Evolutionary conservation across 2,888 invertebrate species (phyloP), one percentile per base, ranked within the genome.

Genomic region (Coelinius sp.): DNA sequence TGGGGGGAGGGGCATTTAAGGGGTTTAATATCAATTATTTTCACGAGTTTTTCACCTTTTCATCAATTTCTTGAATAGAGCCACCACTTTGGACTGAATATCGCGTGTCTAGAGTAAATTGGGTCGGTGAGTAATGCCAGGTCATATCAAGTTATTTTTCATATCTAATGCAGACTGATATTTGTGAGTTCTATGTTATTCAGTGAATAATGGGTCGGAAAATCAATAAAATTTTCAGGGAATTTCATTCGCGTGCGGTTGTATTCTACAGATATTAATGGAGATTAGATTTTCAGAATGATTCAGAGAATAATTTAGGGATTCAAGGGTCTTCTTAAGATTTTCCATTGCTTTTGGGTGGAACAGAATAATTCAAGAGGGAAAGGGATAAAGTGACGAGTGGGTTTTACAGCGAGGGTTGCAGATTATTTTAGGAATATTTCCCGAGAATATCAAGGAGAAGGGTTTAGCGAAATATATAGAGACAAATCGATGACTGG

Each of bases 41-140:
- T 14, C 46, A n/a, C 12, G 22, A 12, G 24, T 7, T 35, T 59
- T 56, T 31, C 20, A 20, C n/a, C 6, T 35, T 35, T 59, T 59
- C 35, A 35, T 25, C 64, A 68, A 68, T 72, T 68, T 68, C 56
- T 44, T 64, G 68, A 72, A 72, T 72, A 53, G 25, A 68, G 72
- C 20, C 63, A 68, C 20, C 63, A 68, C 68, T 72, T 63, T 24
- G 14, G n/a, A 22, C 20, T 25, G 68, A 53, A 68, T 44, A 68
- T 72, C 64, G 72, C 72, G 72, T 71, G 72, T 27, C 53, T 68
- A 44, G 44, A 27, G 63, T 68, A 63, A 72, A 72, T 72, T 72
- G 68, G 72, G 72, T 72, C 72, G 72, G 53, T 68, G 68, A 68
- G 44, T 63, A 72, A 72, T 64, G 71, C 63, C 68, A 49, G 53